Evolutionary conservation across 2,888 invertebrate species (phyloP), one percentile per base, ranked within the genome.

Genomic region (Iphiclides podalirius): DNA sequence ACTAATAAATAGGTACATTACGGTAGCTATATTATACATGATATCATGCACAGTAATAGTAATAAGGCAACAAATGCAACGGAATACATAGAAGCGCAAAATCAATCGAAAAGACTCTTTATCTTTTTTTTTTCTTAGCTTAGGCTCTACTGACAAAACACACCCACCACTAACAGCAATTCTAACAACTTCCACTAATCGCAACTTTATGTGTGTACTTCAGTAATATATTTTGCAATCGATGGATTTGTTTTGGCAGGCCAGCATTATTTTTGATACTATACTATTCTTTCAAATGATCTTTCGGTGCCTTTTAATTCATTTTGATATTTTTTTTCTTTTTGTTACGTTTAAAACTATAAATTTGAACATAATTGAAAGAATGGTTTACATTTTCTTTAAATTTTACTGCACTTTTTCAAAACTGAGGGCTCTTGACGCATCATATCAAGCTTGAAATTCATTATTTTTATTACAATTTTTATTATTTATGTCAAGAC

Each of bases 361-460:
- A 20, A 42, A 17, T 47, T 44, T 52, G 23, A 49, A 61, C 65
- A 66, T 75, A 65, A 67, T 75, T 79, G 73, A 74, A 75, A 72
- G 77, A 75, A 71, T 70, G 67, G 72, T 67, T 64, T 61, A 70
- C 61, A 76, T 81, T 85, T 86, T 85, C 11, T 85, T 78, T 60
- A 67, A 79, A 83, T 77, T 71, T 83, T 85, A 83, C 79, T 86
- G 87, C 87, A 87, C 87, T 82, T 86, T 84, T 79, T 78, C 11
- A 70, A 61, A 72, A 59, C 64, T 67, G 83, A 85, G 85, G 80
- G 66, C 72, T 75, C 82, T 86, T 86, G 85, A 85, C 52, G 54
- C 55, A 35, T 23, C 39, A 49, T 49, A 53, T 1, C 57, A 51
- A 40, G 54, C 51, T 54, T 14, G 13, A 47, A 39, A 37, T 50